These are phyloP conservation scores for Ariolimax columbianus DNA, from an alignment of 2,888 invertebrate species.

Conservation along the genomic window DNA sequence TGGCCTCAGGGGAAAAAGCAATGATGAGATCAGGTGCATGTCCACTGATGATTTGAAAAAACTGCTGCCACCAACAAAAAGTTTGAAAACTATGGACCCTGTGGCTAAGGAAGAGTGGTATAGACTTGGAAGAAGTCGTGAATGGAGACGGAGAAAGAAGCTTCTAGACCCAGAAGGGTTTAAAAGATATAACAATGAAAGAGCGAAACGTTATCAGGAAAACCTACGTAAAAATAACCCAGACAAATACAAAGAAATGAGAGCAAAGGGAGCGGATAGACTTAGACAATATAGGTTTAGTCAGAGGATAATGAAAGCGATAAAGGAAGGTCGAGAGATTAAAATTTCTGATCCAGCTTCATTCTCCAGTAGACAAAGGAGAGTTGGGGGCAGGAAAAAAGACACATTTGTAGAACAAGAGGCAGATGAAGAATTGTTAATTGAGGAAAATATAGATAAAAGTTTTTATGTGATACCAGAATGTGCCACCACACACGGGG, in stretches of 20 bases:
- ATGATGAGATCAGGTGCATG: slow-evolving; percentile 39
- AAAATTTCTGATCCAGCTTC: neutral
- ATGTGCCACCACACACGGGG: slow-evolving; percentile 34
- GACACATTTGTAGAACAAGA: neutral
- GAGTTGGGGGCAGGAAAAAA: neutral
- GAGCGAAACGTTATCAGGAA: slow-evolving; percentile 38
- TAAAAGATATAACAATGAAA: slow-evolving; percentile 43
- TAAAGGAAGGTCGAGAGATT: slow-evolving; percentile 14
- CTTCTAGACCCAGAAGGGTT: slow-evolving; percentile 36
- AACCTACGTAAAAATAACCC: slow-evolving; percentile 33
- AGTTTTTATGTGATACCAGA: slow-evolving; percentile 22
- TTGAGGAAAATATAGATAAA: slow-evolving; percentile 29
- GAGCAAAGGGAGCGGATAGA: slow-evolving; percentile 34
- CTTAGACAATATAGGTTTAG: slow-evolving; percentile 27
- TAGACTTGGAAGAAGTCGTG: slow-evolving; percentile 32
- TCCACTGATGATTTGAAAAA: slow-evolving; percentile 19
- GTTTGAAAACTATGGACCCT: slow-evolving; percentile 40
- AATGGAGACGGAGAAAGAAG: slow-evolving; percentile 35
- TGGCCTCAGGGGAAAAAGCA: slow-evolving; percentile 9
- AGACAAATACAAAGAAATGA: slow-evolving; percentile 35
- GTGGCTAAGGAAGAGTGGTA: slow-evolving; percentile 33
- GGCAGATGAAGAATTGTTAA: slow-evolving; percentile 21
- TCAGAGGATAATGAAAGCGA: slow-evolving; percentile 34
- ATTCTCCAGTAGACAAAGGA: neutral
- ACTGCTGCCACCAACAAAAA: slow-evolving; percentile 32